Base-by-base conservation (phyloP, 2,888 invertebrate genomes). In the Mesoligia furuncula region DNA sequence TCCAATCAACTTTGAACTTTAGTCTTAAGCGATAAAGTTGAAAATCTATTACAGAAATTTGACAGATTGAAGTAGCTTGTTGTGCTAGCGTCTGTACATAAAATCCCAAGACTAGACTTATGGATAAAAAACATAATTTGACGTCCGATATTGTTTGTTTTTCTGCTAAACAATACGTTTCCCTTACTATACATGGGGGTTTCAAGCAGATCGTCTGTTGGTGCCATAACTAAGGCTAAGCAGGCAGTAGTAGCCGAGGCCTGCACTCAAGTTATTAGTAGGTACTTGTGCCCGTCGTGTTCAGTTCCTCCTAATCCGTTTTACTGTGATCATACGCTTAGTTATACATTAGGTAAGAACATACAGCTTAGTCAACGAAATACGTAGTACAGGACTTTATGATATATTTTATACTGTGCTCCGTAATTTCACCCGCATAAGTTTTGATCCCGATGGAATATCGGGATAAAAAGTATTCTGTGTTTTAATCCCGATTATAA, bases 241-340 rank as follows among this genome's bases (percentile, higher is more conserved):
- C 66, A 71, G 36, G 48, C 77, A 57, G 57, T 42, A 27, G 48
- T 42, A 27, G 48, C 66, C 79, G 73, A 62, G 76, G 45, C 54
- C 57, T 81, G 85, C 88, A 83, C 89, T 88, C 89, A 83, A 87
- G 86, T 86, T 83, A 87, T 88, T 89, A 89, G 89, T 74, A 83
- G 76, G 73, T 83, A 79, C 88, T 89, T 87, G 85, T 80, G 80
- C 61, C 77, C 79, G 72, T 77, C 78, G 54, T 64, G 84, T 75
- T 75, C 77, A 80, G 76, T 75, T 79, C 67, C 83, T 70, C 72
- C 75, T 86, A 85, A 85, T 89, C 81, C 68, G 72, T 77, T 85
- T 83, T 57, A 70, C 51, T 71, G 70, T 70, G 69, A 81, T 78
- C 80, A 73, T 77, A 77, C 45, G 65, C 76, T 79, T 67, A 42